A percentile compares a stretch with the other conserved stretches of the same genome.
Evolutionary conservation across 2,113 vertebrate species (phyloP).

Genomic region (Prionailurus viverrinus): DNA sequence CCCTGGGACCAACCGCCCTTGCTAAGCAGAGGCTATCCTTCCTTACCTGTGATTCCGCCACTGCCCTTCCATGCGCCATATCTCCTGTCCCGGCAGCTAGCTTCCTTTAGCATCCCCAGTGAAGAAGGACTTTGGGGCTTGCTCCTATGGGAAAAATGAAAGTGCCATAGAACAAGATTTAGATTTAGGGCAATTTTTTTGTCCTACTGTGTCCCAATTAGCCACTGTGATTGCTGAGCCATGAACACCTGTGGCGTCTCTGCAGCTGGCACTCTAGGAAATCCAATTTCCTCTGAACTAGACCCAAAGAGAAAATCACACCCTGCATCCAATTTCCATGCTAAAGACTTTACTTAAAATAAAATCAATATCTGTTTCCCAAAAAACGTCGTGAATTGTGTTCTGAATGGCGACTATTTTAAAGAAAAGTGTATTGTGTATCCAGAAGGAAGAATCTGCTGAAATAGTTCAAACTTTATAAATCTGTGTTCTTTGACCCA

Average conservation of each 20-base stretch:
- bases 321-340: background rate
- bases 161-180: background rate
- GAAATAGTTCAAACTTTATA: background rate
- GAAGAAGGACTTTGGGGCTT: background rate
- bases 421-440: background rate
- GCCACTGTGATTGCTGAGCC: background rate
- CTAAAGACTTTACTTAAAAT: constrained; percentile 51
- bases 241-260: background rate
- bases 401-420: constrained; percentile 47
- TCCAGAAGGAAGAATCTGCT: constrained; percentile 25
- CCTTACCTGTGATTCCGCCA: background rate
- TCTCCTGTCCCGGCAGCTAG: no score
- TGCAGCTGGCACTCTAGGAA: background rate
- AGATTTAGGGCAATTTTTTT: background rate
- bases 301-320: constrained; percentile 1
- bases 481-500: background rate
- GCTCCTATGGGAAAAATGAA: background rate
- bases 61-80: fast-evolving
- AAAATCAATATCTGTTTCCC: constrained; percentile 62
- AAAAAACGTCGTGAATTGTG: background rate
- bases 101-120: background rate
- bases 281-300: background rate
- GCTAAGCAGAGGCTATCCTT: background rate
- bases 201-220: constrained; percentile 37
- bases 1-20: fast-evolving